A percentile compares a stretch with the other conserved stretches of the same genome.
Evolutionary conservation across 2,113 vertebrate genomes (phyloP).

Genomic region (Pelecanoides urinatrix): DNA sequence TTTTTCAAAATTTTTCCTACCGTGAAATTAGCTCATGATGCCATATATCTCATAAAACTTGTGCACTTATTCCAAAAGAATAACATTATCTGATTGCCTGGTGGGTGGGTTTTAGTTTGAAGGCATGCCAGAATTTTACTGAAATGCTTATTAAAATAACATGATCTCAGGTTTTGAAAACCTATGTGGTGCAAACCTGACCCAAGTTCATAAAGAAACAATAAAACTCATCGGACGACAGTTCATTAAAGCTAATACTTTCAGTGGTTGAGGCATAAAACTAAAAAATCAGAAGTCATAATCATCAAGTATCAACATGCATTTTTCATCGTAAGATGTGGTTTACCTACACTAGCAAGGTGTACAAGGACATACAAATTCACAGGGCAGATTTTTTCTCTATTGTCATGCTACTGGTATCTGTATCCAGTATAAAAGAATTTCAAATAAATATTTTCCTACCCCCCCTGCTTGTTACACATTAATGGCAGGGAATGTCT

Average conservation of each 20-base stretch:
- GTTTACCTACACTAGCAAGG: neutral
- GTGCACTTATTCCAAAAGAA: neutral
- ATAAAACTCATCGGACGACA: neutral
- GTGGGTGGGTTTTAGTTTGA: neutral
- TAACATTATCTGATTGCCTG: neutral
- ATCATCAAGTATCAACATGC: slow-evolving; percentile 24
- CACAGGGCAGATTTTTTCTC: neutral
- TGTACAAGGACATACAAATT: neutral
- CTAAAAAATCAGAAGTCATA: slow-evolving; percentile 23
- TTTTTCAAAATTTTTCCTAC: neutral
- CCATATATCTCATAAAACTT: neutral
- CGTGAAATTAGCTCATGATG: neutral
- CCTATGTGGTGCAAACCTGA: neutral
- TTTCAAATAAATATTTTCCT: neutral
- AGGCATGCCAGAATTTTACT: neutral
- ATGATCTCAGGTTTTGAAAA: neutral
- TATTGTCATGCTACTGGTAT: neutral
- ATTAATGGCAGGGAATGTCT: neutral
- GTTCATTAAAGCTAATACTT: slow-evolving; percentile 5
- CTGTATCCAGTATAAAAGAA: neutral
- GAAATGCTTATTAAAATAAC: neutral
- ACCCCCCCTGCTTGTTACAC: neutral
- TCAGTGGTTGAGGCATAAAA: slow-evolving; percentile 17
- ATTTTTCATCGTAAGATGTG: neutral
- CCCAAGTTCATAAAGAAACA: neutral